These are phyloP conservation scores for Carlito syrichta DNA, from an alignment of 2,113 vertebrate species.

Conservation along the genomic window DNA sequence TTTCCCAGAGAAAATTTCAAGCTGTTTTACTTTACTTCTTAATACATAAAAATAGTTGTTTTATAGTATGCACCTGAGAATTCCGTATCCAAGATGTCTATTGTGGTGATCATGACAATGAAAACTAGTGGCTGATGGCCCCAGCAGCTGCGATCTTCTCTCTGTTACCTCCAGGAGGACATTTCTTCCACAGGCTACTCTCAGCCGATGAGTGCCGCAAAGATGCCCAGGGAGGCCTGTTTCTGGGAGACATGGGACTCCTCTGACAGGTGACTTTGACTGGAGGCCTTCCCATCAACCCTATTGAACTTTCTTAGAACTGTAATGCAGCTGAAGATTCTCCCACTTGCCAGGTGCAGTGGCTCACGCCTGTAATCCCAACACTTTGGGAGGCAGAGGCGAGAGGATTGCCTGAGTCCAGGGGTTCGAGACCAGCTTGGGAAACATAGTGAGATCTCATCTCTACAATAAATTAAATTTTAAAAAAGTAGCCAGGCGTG, in stretches of 20 bases:
- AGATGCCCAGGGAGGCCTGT: background rate
- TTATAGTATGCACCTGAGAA: background rate
- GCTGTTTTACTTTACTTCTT: background rate
- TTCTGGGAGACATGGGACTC: background rate
- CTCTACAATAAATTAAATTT: no score
- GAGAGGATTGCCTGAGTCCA: no score
- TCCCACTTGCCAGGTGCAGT: no score
- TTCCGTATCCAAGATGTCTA: background rate
- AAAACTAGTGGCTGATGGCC: accelerated
- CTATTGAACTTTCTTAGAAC: background rate
- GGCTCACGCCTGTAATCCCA: no score
- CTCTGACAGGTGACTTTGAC: background rate
- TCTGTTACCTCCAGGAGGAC: background rate
- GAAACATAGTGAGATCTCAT: no score
- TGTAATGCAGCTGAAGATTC: background rate
- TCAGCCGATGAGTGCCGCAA: no score
- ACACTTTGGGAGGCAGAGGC: no score
- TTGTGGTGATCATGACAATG: background rate
- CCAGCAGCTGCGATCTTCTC: background rate
- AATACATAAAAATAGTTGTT: background rate
- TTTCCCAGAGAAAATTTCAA: background rate
- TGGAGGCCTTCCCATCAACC: background rate
- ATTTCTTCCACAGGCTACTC: background rate
- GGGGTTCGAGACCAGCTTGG: no score
- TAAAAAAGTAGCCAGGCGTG: no score